Evolutionary conservation across 92 coral and sea anemone species (phyloP).

Genomic region (Paragorgia papillata): DNA sequence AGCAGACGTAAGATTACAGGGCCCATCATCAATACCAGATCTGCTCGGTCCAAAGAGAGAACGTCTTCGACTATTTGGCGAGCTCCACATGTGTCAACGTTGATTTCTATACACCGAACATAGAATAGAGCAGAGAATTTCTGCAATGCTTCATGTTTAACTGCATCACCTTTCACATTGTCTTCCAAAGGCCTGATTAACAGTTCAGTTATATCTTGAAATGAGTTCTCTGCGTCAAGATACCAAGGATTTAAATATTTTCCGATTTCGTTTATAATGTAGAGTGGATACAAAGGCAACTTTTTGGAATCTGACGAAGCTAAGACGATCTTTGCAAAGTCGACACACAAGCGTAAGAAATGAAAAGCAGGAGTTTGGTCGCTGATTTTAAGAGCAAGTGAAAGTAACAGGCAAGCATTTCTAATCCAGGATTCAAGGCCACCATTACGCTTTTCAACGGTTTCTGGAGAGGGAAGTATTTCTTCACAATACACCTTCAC

Average conservation of each 20-base stretch:
- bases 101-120: conserved; percentile 82
- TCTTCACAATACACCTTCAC: conserved; percentile 49
- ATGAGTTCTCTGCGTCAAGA: conserved; percentile 64
- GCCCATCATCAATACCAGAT: conserved; percentile 64
- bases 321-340: conserved; percentile 67
- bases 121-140: conserved; percentile 68
- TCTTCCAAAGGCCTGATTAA: conserved; percentile 46
- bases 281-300: conserved; percentile 45
- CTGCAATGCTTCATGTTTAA: conserved; percentile 50
- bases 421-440: conserved; percentile 70
- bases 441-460: conserved; percentile 33
- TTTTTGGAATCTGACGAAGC: conserved; percentile 50
- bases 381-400: conserved; percentile 64
- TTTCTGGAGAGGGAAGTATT: conserved; percentile 67
- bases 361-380: conserved; percentile 66
- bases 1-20: conserved; percentile 79
- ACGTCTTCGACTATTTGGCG: conserved; percentile 63
- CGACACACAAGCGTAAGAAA: conserved; percentile 80
- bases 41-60: conserved; percentile 54
- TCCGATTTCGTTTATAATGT: conserved; percentile 70
- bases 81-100: conserved; percentile 74
- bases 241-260: conserved; percentile 52
- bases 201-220: conserved; percentile 37
- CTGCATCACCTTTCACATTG: conserved; percentile 51
- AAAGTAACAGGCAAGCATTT: conserved; percentile 55